A percentile compares a stretch with the other conserved stretches of the same genome.
Evolutionary conservation across 2,888 invertebrate genomes (phyloP).

Genomic region (Deilephila elpenor): DNA sequence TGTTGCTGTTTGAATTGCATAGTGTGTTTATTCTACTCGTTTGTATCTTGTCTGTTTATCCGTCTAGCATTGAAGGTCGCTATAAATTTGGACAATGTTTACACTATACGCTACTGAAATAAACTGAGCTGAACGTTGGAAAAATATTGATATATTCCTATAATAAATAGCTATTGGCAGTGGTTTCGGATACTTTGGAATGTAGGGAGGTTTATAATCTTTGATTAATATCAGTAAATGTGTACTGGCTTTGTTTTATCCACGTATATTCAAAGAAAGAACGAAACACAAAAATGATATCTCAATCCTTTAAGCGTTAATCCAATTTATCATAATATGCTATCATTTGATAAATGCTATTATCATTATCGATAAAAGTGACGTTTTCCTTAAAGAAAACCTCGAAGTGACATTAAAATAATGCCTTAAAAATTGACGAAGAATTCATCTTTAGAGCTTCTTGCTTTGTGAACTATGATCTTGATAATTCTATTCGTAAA

Average conservation of each 20-base stretch:
- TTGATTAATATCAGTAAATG: neutral
- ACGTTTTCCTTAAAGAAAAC: too few relatives aligned
- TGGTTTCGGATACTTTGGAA: neutral
- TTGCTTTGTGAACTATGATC: too few relatives aligned
- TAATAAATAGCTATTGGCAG: neutral
- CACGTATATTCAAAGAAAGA: too few relatives aligned
- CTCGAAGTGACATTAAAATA: too few relatives aligned
- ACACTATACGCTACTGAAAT: slow-evolving; percentile 44
- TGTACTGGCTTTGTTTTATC: too few relatives aligned
- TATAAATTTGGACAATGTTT: slow-evolving; percentile 54
- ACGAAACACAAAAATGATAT: too few relatives aligned
- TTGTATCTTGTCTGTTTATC: slow-evolving; percentile 58
- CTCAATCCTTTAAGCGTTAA: too few relatives aligned
- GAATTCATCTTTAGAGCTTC: too few relatives aligned
- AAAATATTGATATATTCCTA: slow-evolving; percentile 26
- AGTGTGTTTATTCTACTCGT: slow-evolving; percentile 59
- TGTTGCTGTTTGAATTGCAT: slow-evolving; percentile 49
- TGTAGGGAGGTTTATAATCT: neutral
- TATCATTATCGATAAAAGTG: too few relatives aligned
- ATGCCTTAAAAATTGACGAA: too few relatives aligned
- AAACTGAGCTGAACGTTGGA: slow-evolving; percentile 30
- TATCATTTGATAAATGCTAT: too few relatives aligned
- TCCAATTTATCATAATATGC: too few relatives aligned
- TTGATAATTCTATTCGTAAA: neutral
- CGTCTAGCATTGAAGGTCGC: slow-evolving; percentile 56